A percentile compares a stretch with the other conserved stretches of the same genome.
phyloP scores from a whole-genome alignment of 2,888 invertebrate species.

The Andrena hattorfiana region DNA sequence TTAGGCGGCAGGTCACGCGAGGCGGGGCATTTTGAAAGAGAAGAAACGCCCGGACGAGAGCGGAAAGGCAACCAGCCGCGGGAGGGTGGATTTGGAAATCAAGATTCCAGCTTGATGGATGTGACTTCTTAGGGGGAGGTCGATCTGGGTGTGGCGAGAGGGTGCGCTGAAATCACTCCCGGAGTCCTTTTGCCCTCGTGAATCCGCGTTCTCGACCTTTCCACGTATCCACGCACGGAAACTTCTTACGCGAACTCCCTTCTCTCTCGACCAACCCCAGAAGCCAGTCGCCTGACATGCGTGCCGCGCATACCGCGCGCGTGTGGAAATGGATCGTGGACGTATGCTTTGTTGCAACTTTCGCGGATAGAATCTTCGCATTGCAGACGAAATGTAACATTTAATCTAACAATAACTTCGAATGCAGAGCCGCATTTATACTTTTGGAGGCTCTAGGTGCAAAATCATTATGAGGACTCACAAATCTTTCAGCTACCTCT shows the following conservation, averaged over 20 bases:
- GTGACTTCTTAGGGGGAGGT: conserved; percentile 55
- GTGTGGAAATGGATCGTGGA: not conserved
- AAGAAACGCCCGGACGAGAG: conserved; percentile 49
- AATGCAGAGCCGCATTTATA: no score
- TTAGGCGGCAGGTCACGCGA: conserved; percentile 56
- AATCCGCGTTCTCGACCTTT: conserved; percentile 44
- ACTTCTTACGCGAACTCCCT: conserved; percentile 50
- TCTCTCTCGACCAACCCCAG: conserved; percentile 66
- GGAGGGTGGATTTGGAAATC: conserved; percentile 69
- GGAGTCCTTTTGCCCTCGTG: conserved; percentile 55
- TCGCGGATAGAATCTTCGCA: no score
- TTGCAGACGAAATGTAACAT: no score
- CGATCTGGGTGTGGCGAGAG: conserved; percentile 72
- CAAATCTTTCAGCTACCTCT: no score
- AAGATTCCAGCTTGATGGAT: conserved; percentile 71
- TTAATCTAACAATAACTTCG: no score
- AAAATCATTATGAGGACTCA: no score
- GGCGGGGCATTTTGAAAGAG: conserved; percentile 41
- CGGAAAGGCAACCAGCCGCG: conserved; percentile 54
- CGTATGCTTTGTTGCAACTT: no score
- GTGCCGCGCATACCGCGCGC: conserved; percentile 44
- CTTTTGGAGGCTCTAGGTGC: no score
- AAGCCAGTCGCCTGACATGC: conserved; percentile 60
- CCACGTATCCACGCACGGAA: conserved; percentile 65
- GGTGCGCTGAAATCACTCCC: conserved; percentile 66